Evolutionary conservation across 2,888 invertebrate genomes (phyloP).

Genomic region (Agriotes lineatus): DNA sequence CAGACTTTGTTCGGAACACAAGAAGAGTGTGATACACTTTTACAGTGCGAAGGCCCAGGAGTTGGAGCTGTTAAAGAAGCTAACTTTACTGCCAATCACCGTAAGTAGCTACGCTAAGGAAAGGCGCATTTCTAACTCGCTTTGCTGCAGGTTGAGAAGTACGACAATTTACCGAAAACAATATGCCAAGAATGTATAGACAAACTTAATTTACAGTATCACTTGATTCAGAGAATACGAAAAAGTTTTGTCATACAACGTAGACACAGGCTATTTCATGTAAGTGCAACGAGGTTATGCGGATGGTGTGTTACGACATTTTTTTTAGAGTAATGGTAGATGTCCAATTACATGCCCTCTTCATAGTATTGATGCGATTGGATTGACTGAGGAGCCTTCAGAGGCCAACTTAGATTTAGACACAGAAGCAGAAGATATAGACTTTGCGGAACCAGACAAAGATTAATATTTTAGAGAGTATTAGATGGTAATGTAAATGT

Average conservation of each 20-base stretch:
- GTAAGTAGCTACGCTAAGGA: conserved; percentile 67
- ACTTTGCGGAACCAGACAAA: background rate
- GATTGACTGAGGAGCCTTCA: background rate
- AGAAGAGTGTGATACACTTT: conserved; percentile 85
- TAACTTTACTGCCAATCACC: conserved; percentile 84
- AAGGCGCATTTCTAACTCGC: background rate
- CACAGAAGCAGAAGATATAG: background rate
- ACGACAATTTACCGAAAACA: conserved; percentile 76
- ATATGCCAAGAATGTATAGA: conserved; percentile 71
- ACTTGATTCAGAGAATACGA: conserved; percentile 67
- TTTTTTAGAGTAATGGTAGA: conserved; percentile 57
- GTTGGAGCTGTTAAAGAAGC: conserved; percentile 82
- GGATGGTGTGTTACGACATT: background rate
- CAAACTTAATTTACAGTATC: conserved; percentile 69
- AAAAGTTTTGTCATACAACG: conserved; percentile 60
- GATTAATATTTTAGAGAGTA: background rate
- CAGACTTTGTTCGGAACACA: conserved; percentile 88
- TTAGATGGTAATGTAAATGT: background rate
- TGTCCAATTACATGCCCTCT: conserved; percentile 61
- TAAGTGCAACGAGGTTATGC: conserved; percentile 49
- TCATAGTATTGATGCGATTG: conserved; percentile 51
- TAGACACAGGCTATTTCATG: conserved; percentile 60
- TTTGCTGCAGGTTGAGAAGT: conserved; percentile 59
- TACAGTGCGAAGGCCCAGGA: conserved; percentile 85
- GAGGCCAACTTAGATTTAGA: background rate